Conservation (phyloP, 1,140 invertebrate species). For the Drosophila gunungcola region DNA sequence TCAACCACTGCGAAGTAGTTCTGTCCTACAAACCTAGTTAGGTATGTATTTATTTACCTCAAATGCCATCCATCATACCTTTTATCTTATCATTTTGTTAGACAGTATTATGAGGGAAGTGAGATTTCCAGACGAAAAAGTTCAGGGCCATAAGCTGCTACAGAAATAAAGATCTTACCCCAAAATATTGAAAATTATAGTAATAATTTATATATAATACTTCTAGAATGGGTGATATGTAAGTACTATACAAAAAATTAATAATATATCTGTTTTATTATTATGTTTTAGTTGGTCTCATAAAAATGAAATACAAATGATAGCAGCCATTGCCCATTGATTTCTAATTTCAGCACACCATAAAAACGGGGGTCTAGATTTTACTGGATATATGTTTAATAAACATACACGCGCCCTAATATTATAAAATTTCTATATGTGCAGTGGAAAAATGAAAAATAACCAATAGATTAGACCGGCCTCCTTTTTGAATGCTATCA, state of each 20-base stretch:
- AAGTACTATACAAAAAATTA: too few species aligned
- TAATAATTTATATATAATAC: too few species aligned
- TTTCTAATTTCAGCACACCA: too few species aligned
- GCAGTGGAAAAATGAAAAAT: not conserved
- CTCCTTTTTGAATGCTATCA: conserved; percentile 24
- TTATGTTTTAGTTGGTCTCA: too few species aligned
- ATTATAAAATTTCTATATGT: not conserved
- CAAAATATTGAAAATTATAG: too few species aligned
- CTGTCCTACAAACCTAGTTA: not conserved
- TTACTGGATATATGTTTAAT: not conserved
- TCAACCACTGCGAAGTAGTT: not conserved
- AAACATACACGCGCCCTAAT: not conserved
- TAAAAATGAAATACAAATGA: too few species aligned
- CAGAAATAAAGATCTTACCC: too few species aligned
- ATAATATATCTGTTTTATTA: too few species aligned
- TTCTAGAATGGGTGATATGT: too few species aligned
- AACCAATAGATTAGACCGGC: conserved; percentile 15
- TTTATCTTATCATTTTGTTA: conserved; percentile 4
- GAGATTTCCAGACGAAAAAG: not conserved
- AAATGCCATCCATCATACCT: too few species aligned
- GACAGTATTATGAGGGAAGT: too few species aligned
- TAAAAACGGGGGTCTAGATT: not conserved
- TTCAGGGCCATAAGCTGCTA: not conserved
- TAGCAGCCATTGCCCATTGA: too few species aligned
- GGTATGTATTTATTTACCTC: not conserved